These are phyloP conservation scores for Natrix natrix DNA, from an alignment of 2,797 vertebrate species.

Conservation along the genomic window DNA sequence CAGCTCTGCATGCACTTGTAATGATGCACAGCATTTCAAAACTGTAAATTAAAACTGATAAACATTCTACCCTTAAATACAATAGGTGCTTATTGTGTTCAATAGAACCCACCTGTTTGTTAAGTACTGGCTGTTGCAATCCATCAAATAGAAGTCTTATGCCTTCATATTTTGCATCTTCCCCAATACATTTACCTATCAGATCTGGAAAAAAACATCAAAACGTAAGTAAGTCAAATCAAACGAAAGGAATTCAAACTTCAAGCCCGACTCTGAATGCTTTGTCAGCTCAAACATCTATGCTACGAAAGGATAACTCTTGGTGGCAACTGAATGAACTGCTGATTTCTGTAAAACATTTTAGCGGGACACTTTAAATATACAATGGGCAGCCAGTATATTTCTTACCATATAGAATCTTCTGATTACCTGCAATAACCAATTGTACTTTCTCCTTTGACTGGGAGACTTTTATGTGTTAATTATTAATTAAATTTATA, in stretches of 20 bases:
- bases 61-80: neutral
- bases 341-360: neutral
- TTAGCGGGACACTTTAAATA: neutral
- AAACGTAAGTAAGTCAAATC: neutral
- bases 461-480: neutral
- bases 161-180: conserved; percentile 86
- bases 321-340: neutral
- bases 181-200: conserved; percentile 84
- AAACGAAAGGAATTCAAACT: neutral
- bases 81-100: neutral
- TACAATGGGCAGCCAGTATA: neutral
- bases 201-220: conserved; percentile 75
- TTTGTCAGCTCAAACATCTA: neutral
- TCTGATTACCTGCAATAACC: neutral
- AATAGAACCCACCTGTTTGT: conserved; percentile 85
- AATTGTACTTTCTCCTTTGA: neutral
- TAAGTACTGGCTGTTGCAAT: conserved; percentile 93
- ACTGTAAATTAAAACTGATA: neutral
- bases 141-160: conserved; percentile 86
- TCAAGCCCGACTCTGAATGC: neutral
- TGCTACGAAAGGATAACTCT: neutral
- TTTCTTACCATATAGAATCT: neutral
- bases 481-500: neutral
- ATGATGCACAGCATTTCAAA: neutral
- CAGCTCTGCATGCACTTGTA: neutral